Conservation (phyloP, 2,888 invertebrate genomes). For the Melieria omissa region DNA sequence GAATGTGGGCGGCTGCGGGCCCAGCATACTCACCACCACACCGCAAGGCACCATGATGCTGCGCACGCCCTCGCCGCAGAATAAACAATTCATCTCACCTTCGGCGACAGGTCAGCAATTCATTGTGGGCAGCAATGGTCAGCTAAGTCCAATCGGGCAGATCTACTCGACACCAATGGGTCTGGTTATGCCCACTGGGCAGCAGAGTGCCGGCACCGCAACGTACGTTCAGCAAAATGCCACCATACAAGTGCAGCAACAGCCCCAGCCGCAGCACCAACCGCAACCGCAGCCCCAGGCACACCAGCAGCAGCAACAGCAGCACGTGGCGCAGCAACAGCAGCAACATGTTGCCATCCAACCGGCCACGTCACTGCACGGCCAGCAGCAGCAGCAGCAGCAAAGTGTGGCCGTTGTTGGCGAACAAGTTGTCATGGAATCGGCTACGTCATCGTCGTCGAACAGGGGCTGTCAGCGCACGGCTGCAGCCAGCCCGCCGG, state of each 20-base stretch:
- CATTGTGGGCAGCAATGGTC: slow-evolving; percentile 81
- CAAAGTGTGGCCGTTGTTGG: slow-evolving; percentile 47
- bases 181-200: slow-evolving; percentile 63
- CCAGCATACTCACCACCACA: slow-evolving; percentile 72
- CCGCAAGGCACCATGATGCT: slow-evolving; percentile 81
- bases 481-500: slow-evolving; percentile 77
- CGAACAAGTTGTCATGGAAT: slow-evolving; percentile 54
- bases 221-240: slow-evolving; percentile 88
- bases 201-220: slow-evolving; percentile 69
- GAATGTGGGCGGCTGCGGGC: slow-evolving; percentile 74
- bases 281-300: slow-evolving; percentile 46
- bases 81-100: slow-evolving; percentile 78
- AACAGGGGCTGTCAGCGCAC: slow-evolving; percentile 50
- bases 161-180: slow-evolving; percentile 66
- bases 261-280: slow-evolving; percentile 61
- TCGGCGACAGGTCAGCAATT: slow-evolving; percentile 73
- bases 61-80: slow-evolving; percentile 78
- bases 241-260: slow-evolving; percentile 75
- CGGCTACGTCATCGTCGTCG: slow-evolving; percentile 43
- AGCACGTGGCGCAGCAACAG: slow-evolving; percentile 46
- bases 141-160: slow-evolving; percentile 77
- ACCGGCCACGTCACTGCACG: slow-evolving; percentile 40
- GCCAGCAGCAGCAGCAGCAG: slow-evolving; percentile 33
- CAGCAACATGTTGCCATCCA: slow-evolving; percentile 47
- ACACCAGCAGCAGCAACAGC: slow-evolving; percentile 34